These are phyloP conservation scores for Oxyura jamaicensis DNA, from an alignment of 2,113 vertebrate genomes.

Conservation along the genomic window DNA sequence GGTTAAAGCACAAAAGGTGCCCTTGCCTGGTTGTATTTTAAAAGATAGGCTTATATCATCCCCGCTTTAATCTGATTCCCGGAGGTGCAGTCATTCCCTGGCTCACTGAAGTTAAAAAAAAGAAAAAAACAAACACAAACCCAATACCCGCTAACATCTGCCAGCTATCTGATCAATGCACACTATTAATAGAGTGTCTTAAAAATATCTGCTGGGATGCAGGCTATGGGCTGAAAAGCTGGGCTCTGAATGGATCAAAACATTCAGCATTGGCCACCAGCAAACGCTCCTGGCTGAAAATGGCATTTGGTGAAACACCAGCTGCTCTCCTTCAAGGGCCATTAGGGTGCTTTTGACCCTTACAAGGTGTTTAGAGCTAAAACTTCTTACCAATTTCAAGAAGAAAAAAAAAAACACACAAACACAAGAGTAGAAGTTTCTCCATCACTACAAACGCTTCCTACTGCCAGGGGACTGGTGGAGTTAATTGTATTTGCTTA, in stretches of 20 bases:
- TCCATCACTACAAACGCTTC: neutral
- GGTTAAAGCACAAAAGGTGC: neutral
- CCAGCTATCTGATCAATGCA: neutral
- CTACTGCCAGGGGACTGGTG: too few relatives aligned
- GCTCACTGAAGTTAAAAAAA: neutral
- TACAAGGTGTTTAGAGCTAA: neutral
- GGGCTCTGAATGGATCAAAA: neutral
- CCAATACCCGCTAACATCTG: neutral
- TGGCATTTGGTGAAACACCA: neutral
- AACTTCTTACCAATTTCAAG: neutral
- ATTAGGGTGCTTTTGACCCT: neutral
- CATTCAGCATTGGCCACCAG: neutral
- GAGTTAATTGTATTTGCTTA: neutral
- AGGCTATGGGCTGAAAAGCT: neutral
- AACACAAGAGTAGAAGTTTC: neutral
- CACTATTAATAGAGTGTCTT: neutral
- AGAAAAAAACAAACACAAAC: neutral
- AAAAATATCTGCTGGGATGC: neutral
- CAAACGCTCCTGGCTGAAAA: neutral
- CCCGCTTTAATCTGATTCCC: neutral
- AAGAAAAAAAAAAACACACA: neutral
- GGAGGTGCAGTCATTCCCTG: neutral
- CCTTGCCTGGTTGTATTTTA: neutral
- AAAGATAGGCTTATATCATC: neutral
- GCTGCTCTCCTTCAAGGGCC: neutral